Evolutionary conservation across 2,113 vertebrate species (phyloP), one percentile per base, ranked within the genome.

Genomic region (Pluvialis apricaria): DNA sequence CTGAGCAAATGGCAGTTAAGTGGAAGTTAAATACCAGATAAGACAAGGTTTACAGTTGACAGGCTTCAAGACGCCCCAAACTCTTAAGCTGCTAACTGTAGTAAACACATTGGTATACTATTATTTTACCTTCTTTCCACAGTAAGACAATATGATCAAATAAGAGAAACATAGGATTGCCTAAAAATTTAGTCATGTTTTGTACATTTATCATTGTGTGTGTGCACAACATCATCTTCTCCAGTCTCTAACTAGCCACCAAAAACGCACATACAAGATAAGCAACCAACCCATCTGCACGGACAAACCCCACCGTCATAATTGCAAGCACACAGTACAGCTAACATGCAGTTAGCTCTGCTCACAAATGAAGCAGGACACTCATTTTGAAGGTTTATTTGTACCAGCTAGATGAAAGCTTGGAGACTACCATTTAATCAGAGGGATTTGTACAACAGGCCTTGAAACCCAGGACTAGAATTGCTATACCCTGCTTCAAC

Each of bases 181-280:
- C 60, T 71, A 62, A 78, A 73, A 84, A 44, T 22, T 12, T 25
- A 61, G 32, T 42, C 13, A 10, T 5, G 2, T 1, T 2, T 76
- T 55, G 34, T 12, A 24, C 2, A 52, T 15, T 24, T 42, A 8
- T 65, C 6, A 29, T 0, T 15, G 2, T 26, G 4, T 4, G 5
- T 11, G 7, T 9, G 42, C 40, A 85, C 40, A 85, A 42, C 6
- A 38, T 28, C 34, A 36, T 7, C 55, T 70, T 44, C 45, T 66
- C 22, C n/a, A 83, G 51, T 45, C 69, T 91, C 36, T 51, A 69
- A 72, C 9, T 36, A 19, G n/a, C 8, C 42, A 70, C 13, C 34
- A 82, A 57, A 88, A 70, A 49, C 1, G 3, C 29, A 66, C 2
- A 1, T 28, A 44, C 16, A 89, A 87, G 60, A 58, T 29, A 77